Conservation (phyloP, 2,888 invertebrate genomes). For the Horisme vitalbata region DNA sequence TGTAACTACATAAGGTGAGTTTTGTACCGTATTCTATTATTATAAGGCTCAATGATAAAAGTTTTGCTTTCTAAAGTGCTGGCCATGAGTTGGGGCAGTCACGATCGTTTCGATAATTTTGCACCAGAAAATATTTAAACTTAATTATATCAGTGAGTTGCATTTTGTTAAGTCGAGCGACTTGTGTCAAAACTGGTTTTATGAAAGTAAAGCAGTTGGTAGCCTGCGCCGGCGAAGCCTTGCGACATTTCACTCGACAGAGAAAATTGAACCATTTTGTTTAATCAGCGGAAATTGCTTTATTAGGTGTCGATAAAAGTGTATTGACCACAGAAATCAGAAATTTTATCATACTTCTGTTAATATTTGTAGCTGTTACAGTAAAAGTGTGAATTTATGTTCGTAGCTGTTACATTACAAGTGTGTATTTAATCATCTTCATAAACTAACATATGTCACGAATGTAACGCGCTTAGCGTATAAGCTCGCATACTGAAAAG, state of each 20-base stretch:
- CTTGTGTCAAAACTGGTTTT: constrained; percentile 59
- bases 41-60: constrained; percentile 63
- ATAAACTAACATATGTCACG: too few relatives aligned
- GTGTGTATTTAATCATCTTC: too few relatives aligned
- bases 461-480: too few relatives aligned
- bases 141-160: constrained; percentile 41
- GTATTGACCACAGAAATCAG: too few relatives aligned
- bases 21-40: constrained; percentile 49
- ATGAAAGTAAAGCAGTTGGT: constrained; percentile 63
- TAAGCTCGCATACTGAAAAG: too few relatives aligned
- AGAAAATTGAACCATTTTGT: constrained; percentile 49
- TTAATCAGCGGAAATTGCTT: constrained; percentile 37
- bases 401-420: too few relatives aligned
- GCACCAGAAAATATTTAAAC: constrained; percentile 51
- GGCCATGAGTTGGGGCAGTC: constrained; percentile 74
- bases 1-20: constrained; percentile 63
- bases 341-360: too few relatives aligned
- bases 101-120: constrained; percentile 59
- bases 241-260: constrained; percentile 62
- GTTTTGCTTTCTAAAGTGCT: constrained; percentile 76
- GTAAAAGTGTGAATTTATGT: too few relatives aligned
- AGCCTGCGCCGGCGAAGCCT: constrained; percentile 42
- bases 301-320: not conserved
- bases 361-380: too few relatives aligned
- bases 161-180: constrained; percentile 38